Evolutionary conservation across 1,140 invertebrate species (phyloP).

Genomic region (Cyphomyrmex costatus): DNA sequence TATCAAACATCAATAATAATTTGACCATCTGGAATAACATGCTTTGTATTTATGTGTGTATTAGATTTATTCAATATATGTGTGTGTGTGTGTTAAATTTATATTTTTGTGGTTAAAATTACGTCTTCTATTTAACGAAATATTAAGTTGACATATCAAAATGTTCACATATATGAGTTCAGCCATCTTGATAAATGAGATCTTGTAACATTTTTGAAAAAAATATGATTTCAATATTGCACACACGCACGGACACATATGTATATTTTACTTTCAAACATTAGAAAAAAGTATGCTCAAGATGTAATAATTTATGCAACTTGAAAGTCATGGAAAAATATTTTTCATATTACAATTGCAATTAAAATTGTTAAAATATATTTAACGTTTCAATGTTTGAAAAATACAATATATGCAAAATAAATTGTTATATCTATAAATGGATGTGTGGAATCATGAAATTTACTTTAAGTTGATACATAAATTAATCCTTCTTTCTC

Average conservation of each 20-base stretch:
- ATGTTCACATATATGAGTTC: slow-evolving; percentile 61
- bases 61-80: neutral
- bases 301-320: neutral
- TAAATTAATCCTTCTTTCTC: slow-evolving; percentile 1
- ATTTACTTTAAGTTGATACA: neutral
- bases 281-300: neutral
- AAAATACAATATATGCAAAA: neutral
- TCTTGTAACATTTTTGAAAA: neutral
- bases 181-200: slow-evolving; percentile 1
- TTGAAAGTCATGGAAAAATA: neutral
- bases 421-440: slow-evolving; percentile 10
- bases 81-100: neutral
- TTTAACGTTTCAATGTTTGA: slow-evolving; percentile 23
- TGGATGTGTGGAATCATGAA: neutral
- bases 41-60: neutral
- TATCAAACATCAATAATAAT: neutral
- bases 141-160: slow-evolving; percentile 10
- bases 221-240: neutral
- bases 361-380: neutral
- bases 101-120: neutral
- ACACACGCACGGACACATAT: neutral
- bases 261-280: neutral
- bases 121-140: neutral
- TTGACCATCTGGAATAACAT: slow-evolving; percentile 8
- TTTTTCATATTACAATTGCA: neutral